A percentile compares a stretch with the other conserved stretches of the same genome.
Evolutionary conservation across 1,140 invertebrate species (phyloP).

Genomic region (Trichonephila clavipes): DNA sequence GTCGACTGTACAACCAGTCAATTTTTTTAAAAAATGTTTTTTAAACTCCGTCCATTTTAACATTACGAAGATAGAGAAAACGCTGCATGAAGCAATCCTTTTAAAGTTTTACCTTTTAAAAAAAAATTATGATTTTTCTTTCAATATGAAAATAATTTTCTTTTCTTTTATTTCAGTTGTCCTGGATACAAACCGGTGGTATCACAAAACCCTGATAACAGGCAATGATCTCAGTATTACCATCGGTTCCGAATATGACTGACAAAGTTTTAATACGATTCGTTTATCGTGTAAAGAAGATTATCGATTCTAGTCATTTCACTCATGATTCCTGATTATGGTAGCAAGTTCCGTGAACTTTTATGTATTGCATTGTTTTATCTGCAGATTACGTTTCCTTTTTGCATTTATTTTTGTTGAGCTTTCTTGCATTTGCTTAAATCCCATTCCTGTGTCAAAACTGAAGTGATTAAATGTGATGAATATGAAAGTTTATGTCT

Average conservation of each 20-base stretch:
- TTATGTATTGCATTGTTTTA: neutral
- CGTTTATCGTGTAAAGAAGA: neutral
- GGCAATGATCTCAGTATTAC: constrained; percentile 95
- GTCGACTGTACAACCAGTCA: too few relatives aligned
- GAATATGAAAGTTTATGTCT: neutral
- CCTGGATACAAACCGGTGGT: constrained; percentile 96
- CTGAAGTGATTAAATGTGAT: neutral
- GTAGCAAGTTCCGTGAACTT: constrained; percentile 3
- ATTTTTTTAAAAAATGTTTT: too few relatives aligned
- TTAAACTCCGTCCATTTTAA: too few relatives aligned
- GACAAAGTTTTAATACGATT: constrained; percentile 77
- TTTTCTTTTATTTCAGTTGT: constrained; percentile 86
- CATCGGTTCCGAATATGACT: constrained; percentile 97
- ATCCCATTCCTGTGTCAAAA: neutral
- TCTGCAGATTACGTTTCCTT: neutral
- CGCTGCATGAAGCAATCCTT: too few relatives aligned
- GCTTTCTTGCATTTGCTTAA: neutral
- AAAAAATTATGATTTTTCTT: too few relatives aligned
- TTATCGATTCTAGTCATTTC: neutral
- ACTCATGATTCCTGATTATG: constrained; percentile 22
- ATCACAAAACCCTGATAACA: constrained; percentile 93
- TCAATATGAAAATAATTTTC: neutral
- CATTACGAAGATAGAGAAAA: too few relatives aligned
- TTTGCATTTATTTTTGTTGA: neutral
- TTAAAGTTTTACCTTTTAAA: too few relatives aligned